Base-by-base conservation (phyloP, 1,140 invertebrate genomes). In the Drosophila pseudoobscura region DNA sequence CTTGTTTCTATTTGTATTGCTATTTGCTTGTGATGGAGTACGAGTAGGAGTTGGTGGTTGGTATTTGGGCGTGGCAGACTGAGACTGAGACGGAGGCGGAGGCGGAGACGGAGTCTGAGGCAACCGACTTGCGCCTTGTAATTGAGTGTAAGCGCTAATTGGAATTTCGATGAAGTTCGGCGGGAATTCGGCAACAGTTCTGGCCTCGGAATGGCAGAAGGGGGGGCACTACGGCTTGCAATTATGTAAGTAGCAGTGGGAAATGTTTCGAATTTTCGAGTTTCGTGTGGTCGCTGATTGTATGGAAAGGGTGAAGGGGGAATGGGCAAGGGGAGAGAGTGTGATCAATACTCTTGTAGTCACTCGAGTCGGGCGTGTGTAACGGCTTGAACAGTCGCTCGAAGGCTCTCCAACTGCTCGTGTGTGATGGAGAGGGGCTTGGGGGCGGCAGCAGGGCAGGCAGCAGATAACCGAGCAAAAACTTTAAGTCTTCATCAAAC, bases 161-260 rank as follows among this genome's bases (percentile, higher is more conserved):
- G 80, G 80, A 85, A 85, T 85, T 85, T 85, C 87, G 80, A 85
- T 85, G 82, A 85, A 85, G 80, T 85, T 85, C 80, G 80, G 82
- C 78, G 65, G 69, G 74, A 87, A 78, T 87, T 85, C 75, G 64
- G 80, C 82, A 80, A 82, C 64, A 80, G 59, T 74, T 63, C 39
- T 24, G 61, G 56, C 46, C 20, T 31, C 44, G 22, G 20, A 6
- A 44, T 52, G 55, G 29, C 26, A 50, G 56, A 35, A 41, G 59
- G 56, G 17, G 41, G 17, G 41, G 63, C 15, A 35, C 46, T 56
- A 44, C 72, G 58, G 58, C 77, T 71, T 57, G 80, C 80, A 85
- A 85, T 85, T 85, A 87, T 85, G 83, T 85, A 85, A 78, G 82
- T 85, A 78, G 80, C 74, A 87, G 82, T 87, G 70, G 77, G 64